phyloP scores from a whole-genome alignment of 2,888 invertebrate genomes.

The Clusia tigrina region DNA sequence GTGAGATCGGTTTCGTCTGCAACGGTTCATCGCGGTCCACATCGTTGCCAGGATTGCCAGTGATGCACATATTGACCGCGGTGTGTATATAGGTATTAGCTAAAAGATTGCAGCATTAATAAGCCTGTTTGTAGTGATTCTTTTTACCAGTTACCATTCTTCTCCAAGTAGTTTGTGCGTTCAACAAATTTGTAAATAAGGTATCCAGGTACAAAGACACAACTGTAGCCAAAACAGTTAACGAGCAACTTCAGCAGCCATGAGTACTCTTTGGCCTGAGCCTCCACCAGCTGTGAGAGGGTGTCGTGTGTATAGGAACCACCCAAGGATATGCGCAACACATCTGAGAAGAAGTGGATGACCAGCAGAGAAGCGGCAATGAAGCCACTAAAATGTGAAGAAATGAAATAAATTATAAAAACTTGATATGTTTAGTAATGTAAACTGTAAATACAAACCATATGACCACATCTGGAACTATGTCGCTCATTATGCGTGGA shows the following conservation, averaged over 20 bases:
- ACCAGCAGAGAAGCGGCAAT: constrained; percentile 54
- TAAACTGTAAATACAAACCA: constrained; percentile 43
- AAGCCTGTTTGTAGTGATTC: neutral
- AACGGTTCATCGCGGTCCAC: constrained; percentile 66
- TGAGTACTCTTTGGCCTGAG: constrained; percentile 67
- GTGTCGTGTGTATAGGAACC: constrained; percentile 54
- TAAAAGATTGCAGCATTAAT: constrained; percentile 19
- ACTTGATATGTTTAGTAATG: neutral
- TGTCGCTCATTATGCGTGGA: constrained; percentile 58
- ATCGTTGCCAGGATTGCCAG: constrained; percentile 51
- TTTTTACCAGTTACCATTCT: constrained; percentile 68
- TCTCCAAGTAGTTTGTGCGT: constrained; percentile 81
- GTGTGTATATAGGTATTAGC: constrained; percentile 54
- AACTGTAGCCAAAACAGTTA: constrained; percentile 87
- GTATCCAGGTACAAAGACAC: constrained; percentile 86
- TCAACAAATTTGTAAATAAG: constrained; percentile 83
- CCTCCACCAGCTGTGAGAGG: constrained; percentile 62
- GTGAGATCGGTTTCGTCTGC: constrained; percentile 57
- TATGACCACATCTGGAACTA: constrained; percentile 63
- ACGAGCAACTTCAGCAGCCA: constrained; percentile 82
- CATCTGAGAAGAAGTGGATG: constrained; percentile 60
- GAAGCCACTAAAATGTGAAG: constrained; percentile 46
- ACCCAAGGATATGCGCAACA: constrained; percentile 60
- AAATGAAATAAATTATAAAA: constrained; percentile 4
- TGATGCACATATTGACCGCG: constrained; percentile 60